phyloP scores from a whole-genome alignment of 2,888 invertebrate species.

The Muscina levida region DNA sequence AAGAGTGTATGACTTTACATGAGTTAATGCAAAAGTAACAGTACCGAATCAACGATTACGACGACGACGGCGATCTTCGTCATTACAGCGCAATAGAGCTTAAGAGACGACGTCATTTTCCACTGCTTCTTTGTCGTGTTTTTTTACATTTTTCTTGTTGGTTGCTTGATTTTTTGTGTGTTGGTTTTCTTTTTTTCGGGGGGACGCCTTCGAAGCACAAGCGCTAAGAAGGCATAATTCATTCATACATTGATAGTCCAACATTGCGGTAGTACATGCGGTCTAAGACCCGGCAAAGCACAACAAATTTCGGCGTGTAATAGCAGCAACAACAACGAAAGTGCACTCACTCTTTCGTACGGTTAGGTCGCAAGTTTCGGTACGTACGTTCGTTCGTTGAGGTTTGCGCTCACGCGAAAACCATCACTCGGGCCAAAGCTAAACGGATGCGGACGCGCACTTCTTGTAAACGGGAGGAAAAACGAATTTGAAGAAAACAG shows the following conservation, averaged over 20 bases:
- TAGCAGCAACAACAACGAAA: constrained; percentile 28
- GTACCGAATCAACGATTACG: constrained; percentile 33
- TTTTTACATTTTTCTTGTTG: constrained; percentile 40
- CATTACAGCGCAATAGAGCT: constrained; percentile 51
- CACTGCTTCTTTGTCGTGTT: constrained; percentile 55
- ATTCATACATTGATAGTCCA: constrained; percentile 66
- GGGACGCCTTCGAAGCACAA: constrained; percentile 65
- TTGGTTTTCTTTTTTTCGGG: constrained; percentile 42
- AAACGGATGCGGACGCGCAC: constrained; percentile 72
- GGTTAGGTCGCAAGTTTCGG: constrained; percentile 30
- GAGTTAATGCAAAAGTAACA: constrained; percentile 52
- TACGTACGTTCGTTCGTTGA: too few species aligned
- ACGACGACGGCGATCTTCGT: constrained; percentile 56
- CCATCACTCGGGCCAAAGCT: constrained; percentile 61
- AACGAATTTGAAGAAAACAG: constrained; percentile 54
- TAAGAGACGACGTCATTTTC: constrained; percentile 60
- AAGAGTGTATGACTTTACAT: constrained; percentile 11
- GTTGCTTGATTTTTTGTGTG: constrained; percentile 53
- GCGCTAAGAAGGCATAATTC: constrained; percentile 66
- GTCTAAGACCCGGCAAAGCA: constrained; percentile 26
- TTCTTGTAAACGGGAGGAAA: constrained; percentile 72
- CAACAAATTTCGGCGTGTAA: constrained; percentile 38
- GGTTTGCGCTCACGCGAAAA: constrained; percentile 17
- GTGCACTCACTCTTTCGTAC: constrained; percentile 44
- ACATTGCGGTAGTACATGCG: constrained; percentile 63